Evolutionary conservation across 2,113 vertebrate genomes (phyloP).

Genomic region (Sitta europaea): DNA sequence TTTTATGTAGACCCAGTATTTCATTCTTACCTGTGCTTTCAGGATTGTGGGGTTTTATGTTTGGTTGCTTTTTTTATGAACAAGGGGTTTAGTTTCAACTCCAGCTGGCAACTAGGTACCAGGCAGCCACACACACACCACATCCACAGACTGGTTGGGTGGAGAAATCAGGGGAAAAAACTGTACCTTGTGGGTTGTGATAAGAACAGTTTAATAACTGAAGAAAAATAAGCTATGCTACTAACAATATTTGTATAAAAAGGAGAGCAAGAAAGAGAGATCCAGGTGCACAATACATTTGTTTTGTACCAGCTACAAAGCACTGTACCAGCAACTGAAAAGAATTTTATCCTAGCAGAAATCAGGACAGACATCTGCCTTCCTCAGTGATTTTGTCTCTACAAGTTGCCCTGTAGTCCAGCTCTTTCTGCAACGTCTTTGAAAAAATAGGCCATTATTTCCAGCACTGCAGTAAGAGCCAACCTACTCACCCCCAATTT

Average conservation of each 20-base stretch:
- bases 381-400: background rate
- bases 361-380: background rate
- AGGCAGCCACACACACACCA: background rate
- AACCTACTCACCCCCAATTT: background rate
- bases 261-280: background rate
- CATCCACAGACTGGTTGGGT: background rate
- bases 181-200: background rate
- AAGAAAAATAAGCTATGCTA: background rate
- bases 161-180: background rate
- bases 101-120: background rate
- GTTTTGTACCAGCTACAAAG: background rate
- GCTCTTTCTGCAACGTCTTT: background rate
- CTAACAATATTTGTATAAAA: background rate
- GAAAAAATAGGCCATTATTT: background rate
- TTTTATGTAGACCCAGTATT: background rate
- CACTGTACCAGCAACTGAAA: background rate
- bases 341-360: background rate
- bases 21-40: background rate
- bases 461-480: background rate
- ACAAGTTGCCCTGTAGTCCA: background rate
- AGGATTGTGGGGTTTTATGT: background rate
- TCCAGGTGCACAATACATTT: background rate
- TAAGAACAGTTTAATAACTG: background rate
- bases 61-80: background rate
- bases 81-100: background rate